phyloP scores from a whole-genome alignment of 2,888 invertebrate genomes.

The Agrenia bidenticulata region DNA sequence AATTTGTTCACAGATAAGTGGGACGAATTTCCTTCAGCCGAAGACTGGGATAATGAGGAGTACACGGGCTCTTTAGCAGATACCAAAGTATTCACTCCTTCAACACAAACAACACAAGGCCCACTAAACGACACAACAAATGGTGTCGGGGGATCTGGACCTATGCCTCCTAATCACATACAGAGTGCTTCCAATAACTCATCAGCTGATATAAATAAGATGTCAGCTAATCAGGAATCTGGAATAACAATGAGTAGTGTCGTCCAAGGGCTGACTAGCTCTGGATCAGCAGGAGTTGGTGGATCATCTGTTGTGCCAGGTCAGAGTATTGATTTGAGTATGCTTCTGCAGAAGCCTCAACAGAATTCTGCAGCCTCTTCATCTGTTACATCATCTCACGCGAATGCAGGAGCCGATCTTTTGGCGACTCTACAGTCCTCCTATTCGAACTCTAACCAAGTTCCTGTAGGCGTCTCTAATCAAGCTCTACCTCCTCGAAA shows the following conservation, averaged over 20 bases:
- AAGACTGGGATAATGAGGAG: conserved; percentile 89
- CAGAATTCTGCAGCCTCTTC: conserved; percentile 36
- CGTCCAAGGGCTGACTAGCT: conserved; percentile 31
- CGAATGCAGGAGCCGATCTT: conserved; percentile 48
- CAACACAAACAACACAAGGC: conserved; percentile 40
- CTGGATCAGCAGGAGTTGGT: conserved; percentile 37
- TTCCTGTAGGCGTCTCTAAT: conserved; percentile 33
- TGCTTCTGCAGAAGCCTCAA: conserved; percentile 45
- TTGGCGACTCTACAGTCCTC: conserved; percentile 51
- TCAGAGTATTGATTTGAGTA: conserved; percentile 49
- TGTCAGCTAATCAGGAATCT: conserved; percentile 35
- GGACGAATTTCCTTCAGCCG: conserved; percentile 64
- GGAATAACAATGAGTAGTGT: conserved; percentile 45
- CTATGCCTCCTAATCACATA: conserved; percentile 32
- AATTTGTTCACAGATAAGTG: conserved; percentile 57
- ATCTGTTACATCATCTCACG: conserved; percentile 19
- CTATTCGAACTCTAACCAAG: conserved; percentile 44
- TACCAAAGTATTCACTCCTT: conserved; percentile 80
- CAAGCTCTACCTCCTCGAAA: conserved; percentile 50
- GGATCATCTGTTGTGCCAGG: conserved; percentile 45
- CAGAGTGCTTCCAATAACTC: conserved; percentile 33
- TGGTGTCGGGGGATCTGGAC: conserved; percentile 36
- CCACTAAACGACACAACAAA: conserved; percentile 49
- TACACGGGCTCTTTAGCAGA: conserved; percentile 91
- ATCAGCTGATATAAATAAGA: conserved; percentile 41